These are phyloP conservation scores for Lophura nycthemera DNA, from an alignment of 2,113 vertebrate genomes.

Conservation along the genomic window DNA sequence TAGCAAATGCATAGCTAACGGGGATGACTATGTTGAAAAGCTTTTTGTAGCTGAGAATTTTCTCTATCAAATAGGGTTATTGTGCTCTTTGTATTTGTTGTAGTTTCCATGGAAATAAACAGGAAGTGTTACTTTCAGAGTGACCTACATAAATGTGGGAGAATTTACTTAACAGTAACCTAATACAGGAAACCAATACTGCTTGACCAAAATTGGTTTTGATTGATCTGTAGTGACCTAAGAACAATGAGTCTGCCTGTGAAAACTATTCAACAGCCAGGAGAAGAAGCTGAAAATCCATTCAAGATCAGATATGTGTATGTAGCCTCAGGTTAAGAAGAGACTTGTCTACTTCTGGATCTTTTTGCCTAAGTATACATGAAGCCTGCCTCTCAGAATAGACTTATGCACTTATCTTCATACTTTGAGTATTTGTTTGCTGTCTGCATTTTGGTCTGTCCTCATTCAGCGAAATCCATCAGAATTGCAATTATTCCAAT, in stretches of 20 bases:
- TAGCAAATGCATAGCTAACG: too few relatives aligned
- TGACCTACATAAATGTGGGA: background rate
- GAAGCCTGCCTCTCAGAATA: background rate
- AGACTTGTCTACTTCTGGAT: background rate
- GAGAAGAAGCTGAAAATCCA: background rate
- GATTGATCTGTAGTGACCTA: background rate
- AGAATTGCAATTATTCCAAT: background rate
- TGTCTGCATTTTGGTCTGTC: background rate
- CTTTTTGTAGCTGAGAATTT: too few relatives aligned
- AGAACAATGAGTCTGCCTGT: background rate
- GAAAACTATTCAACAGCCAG: background rate
- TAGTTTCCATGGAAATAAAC: too few relatives aligned
- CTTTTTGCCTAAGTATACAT: background rate
- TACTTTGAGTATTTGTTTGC: background rate
- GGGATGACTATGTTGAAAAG: too few relatives aligned
- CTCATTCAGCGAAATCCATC: background rate
- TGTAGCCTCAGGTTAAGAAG: background rate
- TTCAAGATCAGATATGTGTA: background rate
- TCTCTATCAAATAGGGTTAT: too few relatives aligned
- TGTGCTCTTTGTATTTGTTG: too few relatives aligned
- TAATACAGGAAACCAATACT: background rate
- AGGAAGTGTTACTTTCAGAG: too few relatives aligned
- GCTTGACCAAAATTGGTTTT: background rate
- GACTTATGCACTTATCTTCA: background rate
- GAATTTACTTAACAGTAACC: background rate